Base-by-base conservation (phyloP, 2,888 invertebrate species). In the Mythimna loreyi region DNA sequence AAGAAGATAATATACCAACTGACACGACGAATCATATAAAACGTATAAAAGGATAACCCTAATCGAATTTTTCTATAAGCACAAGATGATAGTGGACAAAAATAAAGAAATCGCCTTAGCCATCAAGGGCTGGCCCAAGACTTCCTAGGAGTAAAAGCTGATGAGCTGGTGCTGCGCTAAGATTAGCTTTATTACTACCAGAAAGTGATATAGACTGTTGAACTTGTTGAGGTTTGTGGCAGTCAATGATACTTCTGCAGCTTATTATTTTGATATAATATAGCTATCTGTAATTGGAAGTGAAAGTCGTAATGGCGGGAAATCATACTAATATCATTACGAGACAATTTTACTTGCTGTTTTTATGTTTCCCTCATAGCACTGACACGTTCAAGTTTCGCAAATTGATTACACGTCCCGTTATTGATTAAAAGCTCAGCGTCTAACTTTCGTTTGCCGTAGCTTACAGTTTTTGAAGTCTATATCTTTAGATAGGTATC, bases 211-310 rank as follows among this genome's bases (percentile, higher is more conserved):
- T 25, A 16, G 16, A 16, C 25, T 25, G 3, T 19, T 25, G 16
- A 25, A 50, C 50, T 50, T 25, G 25, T 19, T 5, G 25, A 9
- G 8, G n/a, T 25, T 52, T 28, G 30, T n/a, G 16, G 19, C 52
- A 8, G 3, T 6, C 4, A 16, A 36, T 63, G 58, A 16, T 40
- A 63, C 59, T 75, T 75, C 53, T 66, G 45, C 7, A 16, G 6
- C 11, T 40, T 3, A 1, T 28, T 19, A 52, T 47, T 47, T 58
- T 25, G 1, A 56, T 28, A 25, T 16, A 36, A 21, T 43, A 49
- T 23, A 21, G 21, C 30, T 40, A 47, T n/a, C n/a, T n/a, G n/a
- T 58, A 70, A 81, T 76, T 64, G 63, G n/a, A 33, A 50, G 80
- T 55, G 67, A 76, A 76, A 76, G 77, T 70, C 19, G 50, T 43